Base-by-base conservation (phyloP, 2,797 vertebrate genomes). In the Lacerta agilis region DNA sequence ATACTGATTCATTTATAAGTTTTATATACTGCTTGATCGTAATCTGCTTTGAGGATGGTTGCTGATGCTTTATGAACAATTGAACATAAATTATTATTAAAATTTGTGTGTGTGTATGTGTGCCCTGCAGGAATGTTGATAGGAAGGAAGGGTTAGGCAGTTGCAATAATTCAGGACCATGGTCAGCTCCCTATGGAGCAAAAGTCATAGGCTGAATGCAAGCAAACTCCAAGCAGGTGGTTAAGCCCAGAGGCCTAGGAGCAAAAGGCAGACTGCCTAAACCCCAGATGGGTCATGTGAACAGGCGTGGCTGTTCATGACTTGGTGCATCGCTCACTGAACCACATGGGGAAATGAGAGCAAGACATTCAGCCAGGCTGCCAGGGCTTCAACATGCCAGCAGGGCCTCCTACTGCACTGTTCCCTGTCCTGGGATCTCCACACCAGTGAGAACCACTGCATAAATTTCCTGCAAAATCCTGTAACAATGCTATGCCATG, bases 141-240 rank as follows among this genome's bases (percentile, higher is more conserved):
- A 67, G 43, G 36, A 43, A 11, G 61, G 20, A 64, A 78, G 17
- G 11, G 38, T 8, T 75, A 84, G 5, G 13, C 43, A 79, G 85
- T n/a, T 69, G 33, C 36, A 79, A 79, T 18, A 64, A 23, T 55
- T 86, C 85, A 86, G 85, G 85, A 73, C 85, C 85, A 17, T 13
- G 67, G 78, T 72, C 85, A 86, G 67, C 78, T 86, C 85, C 55
- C 29, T 25, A 8, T 4, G 67, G 33, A 38, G 29, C 33, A 86
- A 36, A 11, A 25, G 41, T 66, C 73, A 36, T 33, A 27, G 23
- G 49, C 27, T 41, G 36, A 23, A 41, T 23, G 27, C 17, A 61
- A 80, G 25, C 25, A 33, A 71, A 38, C 25, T 49, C 23, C 66
- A 58, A 45, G 76, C 61, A 66, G 29, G 8, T 43, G 6, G 61